Conservation (phyloP, 37 sponge, comb jelly and placozoan genomes). For the Diacarnus erythraeanus region DNA sequence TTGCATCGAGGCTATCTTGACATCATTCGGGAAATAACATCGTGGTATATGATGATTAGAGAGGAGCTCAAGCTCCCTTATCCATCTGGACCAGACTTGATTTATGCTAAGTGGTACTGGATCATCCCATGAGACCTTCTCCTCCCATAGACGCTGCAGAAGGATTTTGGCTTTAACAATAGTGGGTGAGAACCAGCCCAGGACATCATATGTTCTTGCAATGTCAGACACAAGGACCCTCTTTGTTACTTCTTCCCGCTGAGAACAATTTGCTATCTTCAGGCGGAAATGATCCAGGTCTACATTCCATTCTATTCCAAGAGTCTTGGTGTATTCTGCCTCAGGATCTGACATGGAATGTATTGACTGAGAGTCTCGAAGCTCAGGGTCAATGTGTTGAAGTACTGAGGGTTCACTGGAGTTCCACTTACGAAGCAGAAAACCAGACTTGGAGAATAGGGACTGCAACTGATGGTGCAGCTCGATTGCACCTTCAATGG, state of each 20-base stretch:
- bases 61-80: not conserved
- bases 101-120: not conserved
- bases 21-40: not conserved
- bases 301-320: constrained; percentile 49
- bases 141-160: not conserved
- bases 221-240: constrained; percentile 35
- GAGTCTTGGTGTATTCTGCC: constrained; percentile 26
- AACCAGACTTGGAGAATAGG: constrained; percentile 12
- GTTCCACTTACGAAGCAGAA: too few species aligned
- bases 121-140: constrained; percentile 1
- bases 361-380: constrained; percentile 1
- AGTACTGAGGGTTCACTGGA: constrained; percentile 33
- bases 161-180: too few species aligned
- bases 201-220: too few species aligned
- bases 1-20: not conserved
- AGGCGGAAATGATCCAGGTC: too few species aligned
- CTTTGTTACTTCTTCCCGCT: constrained; percentile 16
- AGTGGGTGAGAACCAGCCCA: too few species aligned
- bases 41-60: too few species aligned
- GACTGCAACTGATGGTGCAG: constrained; percentile 3
- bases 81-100: not conserved
- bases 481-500: too few species aligned
- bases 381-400: constrained; percentile 4
- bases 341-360: constrained; percentile 2
- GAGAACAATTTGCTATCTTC: constrained; percentile 16